Evolutionary conservation across 2,888 invertebrate genomes (phyloP).

Genomic region (Limnephilus rhombicus): DNA sequence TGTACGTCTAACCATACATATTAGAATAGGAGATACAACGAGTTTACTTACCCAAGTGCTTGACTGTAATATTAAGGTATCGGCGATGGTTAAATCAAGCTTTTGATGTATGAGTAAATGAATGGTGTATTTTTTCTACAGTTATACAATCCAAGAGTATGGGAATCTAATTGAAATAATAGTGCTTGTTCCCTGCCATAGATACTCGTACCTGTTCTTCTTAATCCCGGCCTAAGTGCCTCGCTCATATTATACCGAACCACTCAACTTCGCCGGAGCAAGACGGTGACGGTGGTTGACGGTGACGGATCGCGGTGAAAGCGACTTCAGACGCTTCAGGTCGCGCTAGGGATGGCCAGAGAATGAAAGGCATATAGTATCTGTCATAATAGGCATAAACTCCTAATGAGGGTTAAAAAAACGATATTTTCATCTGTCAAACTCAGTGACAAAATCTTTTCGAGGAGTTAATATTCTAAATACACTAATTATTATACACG

Average conservation of each 20-base stretch:
- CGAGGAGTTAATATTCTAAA: no score
- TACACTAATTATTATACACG: no score
- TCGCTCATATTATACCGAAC: background rate
- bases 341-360: background rate
- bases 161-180: constrained; percentile 24
- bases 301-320: no score
- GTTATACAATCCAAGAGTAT: background rate
- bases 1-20: no score
- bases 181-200: constrained; percentile 13
- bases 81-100: no score
- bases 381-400: background rate
- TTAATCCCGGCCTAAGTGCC: background rate
- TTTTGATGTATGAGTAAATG: no score
- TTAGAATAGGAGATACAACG: no score
- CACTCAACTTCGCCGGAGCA: background rate
- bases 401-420: no score
- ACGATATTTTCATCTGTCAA: no score
- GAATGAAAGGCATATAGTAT: background rate
- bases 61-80: no score
- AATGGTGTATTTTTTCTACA: background rate
- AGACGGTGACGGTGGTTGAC: background rate
- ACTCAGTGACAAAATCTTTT: no score
- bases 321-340: background rate
- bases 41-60: no score
- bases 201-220: background rate